Evolutionary conservation across 1,140 invertebrate species (phyloP).

Genomic region (Drosophila kepulauana): DNA sequence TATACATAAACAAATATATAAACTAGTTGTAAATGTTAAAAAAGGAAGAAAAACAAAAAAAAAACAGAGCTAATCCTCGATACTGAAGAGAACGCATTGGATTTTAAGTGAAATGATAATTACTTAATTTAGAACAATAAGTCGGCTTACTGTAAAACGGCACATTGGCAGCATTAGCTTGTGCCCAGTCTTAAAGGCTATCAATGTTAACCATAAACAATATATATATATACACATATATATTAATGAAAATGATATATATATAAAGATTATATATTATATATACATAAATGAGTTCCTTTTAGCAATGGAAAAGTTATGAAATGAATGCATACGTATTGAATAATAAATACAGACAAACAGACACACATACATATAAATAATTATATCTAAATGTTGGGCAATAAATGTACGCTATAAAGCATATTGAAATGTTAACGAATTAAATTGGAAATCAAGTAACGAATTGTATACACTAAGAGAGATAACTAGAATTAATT

Average conservation of each 20-base stretch:
- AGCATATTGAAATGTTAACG: conserved; percentile 55
- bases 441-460: conserved; percentile 33
- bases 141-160: conserved; percentile 66
- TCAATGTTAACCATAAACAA: conserved; percentile 81
- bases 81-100: conserved; percentile 10
- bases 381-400: conserved; percentile 75
- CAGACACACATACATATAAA: conserved; percentile 40
- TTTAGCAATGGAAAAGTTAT: conserved; percentile 65
- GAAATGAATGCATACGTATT: conserved; percentile 32
- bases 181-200: conserved; percentile 71
- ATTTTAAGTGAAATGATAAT: conserved; percentile 48
- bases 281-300: conserved; percentile 67
- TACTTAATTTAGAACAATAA: conserved; percentile 55
- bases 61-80: not conserved
- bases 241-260: conserved; percentile 16
- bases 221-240: conserved; percentile 42
- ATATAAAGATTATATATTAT: conserved; percentile 39
- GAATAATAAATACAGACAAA: conserved; percentile 25
- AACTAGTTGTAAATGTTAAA: conserved; percentile 43
- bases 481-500: conserved; percentile 17
- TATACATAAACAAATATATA: conserved; percentile 65
- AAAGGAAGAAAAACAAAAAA: too few relatives aligned
- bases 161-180: conserved; percentile 36
- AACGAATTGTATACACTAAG: conserved; percentile 19
- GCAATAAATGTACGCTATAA: conserved; percentile 70